These are phyloP conservation scores for Mythimna lalbum DNA, from an alignment of 2,888 invertebrate genomes.

Conservation along the genomic window DNA sequence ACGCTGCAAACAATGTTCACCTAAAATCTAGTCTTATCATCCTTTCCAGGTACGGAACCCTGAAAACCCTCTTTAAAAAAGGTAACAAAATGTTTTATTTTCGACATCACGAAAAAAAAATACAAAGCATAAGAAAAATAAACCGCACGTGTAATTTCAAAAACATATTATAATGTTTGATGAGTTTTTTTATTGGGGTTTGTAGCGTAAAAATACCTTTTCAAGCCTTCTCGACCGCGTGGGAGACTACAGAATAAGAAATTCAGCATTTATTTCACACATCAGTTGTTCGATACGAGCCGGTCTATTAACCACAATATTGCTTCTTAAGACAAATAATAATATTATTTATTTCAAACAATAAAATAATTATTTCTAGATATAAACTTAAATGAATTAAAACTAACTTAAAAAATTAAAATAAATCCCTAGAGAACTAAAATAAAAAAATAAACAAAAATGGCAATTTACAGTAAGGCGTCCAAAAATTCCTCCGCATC, in stretches of 20 bases:
- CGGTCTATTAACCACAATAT: constrained; percentile 30
- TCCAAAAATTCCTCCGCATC: too few relatives aligned
- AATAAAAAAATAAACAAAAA: too few relatives aligned
- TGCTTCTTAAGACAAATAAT: too few relatives aligned
- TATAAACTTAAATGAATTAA: too few relatives aligned
- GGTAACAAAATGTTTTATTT: neutral
- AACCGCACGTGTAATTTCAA: constrained; percentile 21
- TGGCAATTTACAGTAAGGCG: too few relatives aligned
- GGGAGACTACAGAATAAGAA: constrained; percentile 20
- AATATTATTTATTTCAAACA: too few relatives aligned
- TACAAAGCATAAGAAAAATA: constrained; percentile 3
- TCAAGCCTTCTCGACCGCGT: constrained; percentile 10
- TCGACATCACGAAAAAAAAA: neutral
- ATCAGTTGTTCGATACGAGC: constrained; percentile 32
- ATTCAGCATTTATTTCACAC: constrained; percentile 49
- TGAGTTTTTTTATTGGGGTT: constrained; percentile 22
- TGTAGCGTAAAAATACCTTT: constrained; percentile 12
- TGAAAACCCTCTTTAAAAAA: neutral
- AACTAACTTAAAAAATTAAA: too few relatives aligned
- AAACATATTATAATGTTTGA: constrained; percentile 10
- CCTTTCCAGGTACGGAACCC: neutral
- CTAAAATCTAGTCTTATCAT: too few relatives aligned
- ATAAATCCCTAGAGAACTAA: too few relatives aligned
- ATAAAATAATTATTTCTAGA: too few relatives aligned
- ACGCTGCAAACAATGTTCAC: too few relatives aligned